Evolutionary conservation across 1,140 invertebrate species (phyloP), one percentile per base, ranked within the genome.

Genomic region (Coenobita brevimanus): DNA sequence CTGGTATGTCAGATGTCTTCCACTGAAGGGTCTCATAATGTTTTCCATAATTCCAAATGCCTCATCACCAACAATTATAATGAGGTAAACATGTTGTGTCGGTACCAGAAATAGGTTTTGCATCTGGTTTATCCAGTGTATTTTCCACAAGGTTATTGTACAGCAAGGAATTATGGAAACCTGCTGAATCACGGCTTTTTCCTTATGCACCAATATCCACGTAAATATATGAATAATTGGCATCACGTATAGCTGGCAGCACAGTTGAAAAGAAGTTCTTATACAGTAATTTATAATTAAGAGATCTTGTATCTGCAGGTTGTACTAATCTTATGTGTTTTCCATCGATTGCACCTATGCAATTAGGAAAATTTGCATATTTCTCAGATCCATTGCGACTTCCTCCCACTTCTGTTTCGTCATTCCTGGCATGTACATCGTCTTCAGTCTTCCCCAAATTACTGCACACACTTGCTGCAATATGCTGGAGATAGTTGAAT

Each of bases 391-490:
- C 50, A 54, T 79, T 79, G 41, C 57, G 76, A 13, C 76, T 50
- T n/a, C n/a, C n/a, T n/a, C n/a, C n/a, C n/a, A n/a, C n/a, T n/a
- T n/a, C n/a, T n/a, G n/a, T n/a, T n/a, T n/a, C n/a, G n/a, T n/a
- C n/a, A n/a, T n/a, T n/a, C n/a, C n/a, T n/a, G n/a, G n/a, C n/a
- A n/a, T n/a, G n/a, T n/a, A n/a, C n/a, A n/a, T n/a, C n/a, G n/a
- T n/a, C n/a, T n/a, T n/a, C n/a, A n/a, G n/a, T n/a, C 50, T 57
- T 50, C 24, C 67, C 82, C 43, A 60, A 1, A 75, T 36, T 62
- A 85, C 69, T 75, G 73, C 62, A 71, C 80, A 88, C 62, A 88
- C 86, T 78, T 69, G 8, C 50, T 64, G 60, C 41, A 88, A 79
- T n/a, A n/a, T n/a, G n/a, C n/a, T n/a, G n/a, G n/a, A n/a, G n/a